Conservation (phyloP, 2,113 vertebrate genomes). For the Columba livia region DNA sequence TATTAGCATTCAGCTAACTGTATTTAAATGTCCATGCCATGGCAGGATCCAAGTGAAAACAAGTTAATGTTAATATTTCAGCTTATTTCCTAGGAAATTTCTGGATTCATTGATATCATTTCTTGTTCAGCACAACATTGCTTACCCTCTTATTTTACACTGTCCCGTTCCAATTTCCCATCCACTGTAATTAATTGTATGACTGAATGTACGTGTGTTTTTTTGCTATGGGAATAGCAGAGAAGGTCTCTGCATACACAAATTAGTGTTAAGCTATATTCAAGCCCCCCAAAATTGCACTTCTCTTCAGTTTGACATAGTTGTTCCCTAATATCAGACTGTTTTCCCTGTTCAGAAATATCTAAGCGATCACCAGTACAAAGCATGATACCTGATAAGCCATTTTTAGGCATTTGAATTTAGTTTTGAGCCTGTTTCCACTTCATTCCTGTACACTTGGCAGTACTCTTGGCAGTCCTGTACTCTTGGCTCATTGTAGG, state of each 20-base stretch:
- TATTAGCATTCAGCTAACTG: not conserved
- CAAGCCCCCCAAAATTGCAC: not conserved
- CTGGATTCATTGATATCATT: not conserved
- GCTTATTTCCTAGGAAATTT: not conserved
- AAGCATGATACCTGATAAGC: not conserved
- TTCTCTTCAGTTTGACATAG: not conserved
- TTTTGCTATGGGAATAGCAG: not conserved
- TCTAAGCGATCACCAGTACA: not conserved
- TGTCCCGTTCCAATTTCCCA: not conserved
- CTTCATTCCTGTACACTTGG: not conserved
- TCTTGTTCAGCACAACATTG: not conserved
- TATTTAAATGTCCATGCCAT: not conserved
- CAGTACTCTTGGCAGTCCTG: not conserved
- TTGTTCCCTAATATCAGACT: not conserved
- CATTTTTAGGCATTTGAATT: not conserved
- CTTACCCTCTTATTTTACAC: not conserved
- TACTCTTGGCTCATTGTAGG: not conserved
- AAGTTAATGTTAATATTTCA: not conserved
- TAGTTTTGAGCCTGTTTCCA: not conserved
- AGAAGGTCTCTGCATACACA: not conserved
- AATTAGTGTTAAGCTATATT: not conserved
- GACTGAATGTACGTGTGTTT: not conserved
- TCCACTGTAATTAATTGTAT: not conserved
- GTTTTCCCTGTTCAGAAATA: not conserved
- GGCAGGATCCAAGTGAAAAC: not conserved